Base-by-base conservation (phyloP, 1,140 invertebrate species). In the Orussus abietinus region DNA sequence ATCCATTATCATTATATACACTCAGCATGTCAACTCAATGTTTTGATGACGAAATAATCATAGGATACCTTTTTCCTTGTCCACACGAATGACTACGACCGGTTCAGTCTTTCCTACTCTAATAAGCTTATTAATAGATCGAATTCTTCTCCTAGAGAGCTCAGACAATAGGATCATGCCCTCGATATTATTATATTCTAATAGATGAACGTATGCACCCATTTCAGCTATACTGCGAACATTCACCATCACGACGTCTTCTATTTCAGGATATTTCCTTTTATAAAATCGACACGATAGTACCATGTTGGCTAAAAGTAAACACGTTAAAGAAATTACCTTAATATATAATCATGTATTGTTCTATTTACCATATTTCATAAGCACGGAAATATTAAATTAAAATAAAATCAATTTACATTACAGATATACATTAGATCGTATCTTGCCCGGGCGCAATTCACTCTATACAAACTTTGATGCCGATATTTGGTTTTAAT, bases 181-280 rank as follows among this genome's bases (percentile, higher is more conserved):
- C 74, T 98, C 96, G 48, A 97, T 98, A 60, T 98, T 96, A 69
- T 99, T 98, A 65, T 99, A 99, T 75, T 99, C 96, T 36, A 98
- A 74, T 33, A 99, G 75, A 69, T 96, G 89, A 3, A 98, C 97
- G 72, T 99, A 99, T 4, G 96, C 96, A 44, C 97, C 97, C 96
- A 99, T 99, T 76, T 99, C 96, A 21, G 95, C 96, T 56, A 99
- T 99, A 49, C 91, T 92, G 10, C 92, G 80, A 2, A 99, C 96
- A 69, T 96, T 99, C 3, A 98, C 96, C 94, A 99, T 97, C 7
- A 99, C 96, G 19, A 99, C 95, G 84, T 99, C 97, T 59, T 99
- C 96, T 20, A 97, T 83, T 69, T 99, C 96, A 0, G 97, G 97
- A 76, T 96, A 99, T 62, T 91, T 92, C 72, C 98, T 89, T 57